Evolutionary conservation across 2,113 vertebrate species (phyloP), one percentile per base, ranked within the genome.

Genomic region (Picathartes gymnocephalus): DNA sequence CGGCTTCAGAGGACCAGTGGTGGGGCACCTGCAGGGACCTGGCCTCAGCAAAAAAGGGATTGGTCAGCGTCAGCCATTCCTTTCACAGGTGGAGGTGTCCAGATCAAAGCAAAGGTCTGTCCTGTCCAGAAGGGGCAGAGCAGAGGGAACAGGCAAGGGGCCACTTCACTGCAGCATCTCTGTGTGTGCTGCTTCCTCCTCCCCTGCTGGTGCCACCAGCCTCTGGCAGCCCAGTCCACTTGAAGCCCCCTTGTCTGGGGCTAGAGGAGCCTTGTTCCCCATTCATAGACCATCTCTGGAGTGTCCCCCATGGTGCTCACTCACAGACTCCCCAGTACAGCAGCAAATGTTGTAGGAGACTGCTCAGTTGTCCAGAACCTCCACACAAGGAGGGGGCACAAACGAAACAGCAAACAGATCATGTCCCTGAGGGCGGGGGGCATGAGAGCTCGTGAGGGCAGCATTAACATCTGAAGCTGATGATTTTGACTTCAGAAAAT

Each of bases 51-150:
- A 58, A 27, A 78, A 53, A 44, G 44, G n/a, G 78, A 70, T 2
- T 68, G 73, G 45, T 25, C 69, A 78, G 33, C 0, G 0, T 20
- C 3, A 0, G 28, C 31, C 0, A 0, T n/a, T 61, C n/a, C 57
- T 88, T 91, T 66, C 51, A 58, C 14, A 68, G 53, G 16, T 35
- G 6, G 45, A 73, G 28, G 23, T 76, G 39, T 27, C 53, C 72
- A 44, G 51, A 19, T 60, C 50, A 65, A 77, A 83, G 66, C 20
- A 69, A 70, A 39, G 20, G 7, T 69, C 53, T 80, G 56, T 33
- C 44, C 50, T 76, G 37, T 18, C 23, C n/a, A n/a, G 62, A 15
- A 40, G 17, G 23, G 27, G 19, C 42, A 92, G 17, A 71, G 37
- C 62, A 80, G 44, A 65, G 45, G 44, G n/a, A 57, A 72, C 42